Percentiles rank a stretch among this genome's conserved stretches.
phyloP scores from a whole-genome alignment of 2,797 vertebrate species.

The Glossophaga mutica region DNA sequence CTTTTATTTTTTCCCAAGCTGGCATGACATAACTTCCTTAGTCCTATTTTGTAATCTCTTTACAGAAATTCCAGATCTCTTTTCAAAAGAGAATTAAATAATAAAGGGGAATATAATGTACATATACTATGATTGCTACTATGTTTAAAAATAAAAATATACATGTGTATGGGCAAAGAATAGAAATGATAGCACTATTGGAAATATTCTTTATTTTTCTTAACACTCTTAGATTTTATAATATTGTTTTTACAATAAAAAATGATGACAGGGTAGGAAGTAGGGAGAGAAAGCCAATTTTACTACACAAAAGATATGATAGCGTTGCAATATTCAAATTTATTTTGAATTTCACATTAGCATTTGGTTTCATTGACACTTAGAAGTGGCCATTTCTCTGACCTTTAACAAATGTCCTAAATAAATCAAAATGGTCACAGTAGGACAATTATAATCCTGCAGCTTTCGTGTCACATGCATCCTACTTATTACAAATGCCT shows the following conservation, averaged over 20 bases:
- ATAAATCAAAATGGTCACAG: constrained; percentile 45
- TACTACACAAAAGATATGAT: not conserved
- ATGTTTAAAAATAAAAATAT: constrained; percentile 45
- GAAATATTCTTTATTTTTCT: constrained; percentile 35
- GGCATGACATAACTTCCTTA: not conserved
- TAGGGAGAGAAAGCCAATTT: not conserved
- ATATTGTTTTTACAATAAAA: constrained; percentile 28
- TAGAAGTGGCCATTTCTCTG: constrained; percentile 41
- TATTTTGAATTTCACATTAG: constrained; percentile 55
- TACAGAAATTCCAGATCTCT: constrained; percentile 51
- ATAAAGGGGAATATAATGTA: constrained; percentile 36
- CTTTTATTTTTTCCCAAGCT: not conserved
- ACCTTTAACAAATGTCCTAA: constrained; percentile 55
- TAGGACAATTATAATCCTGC: constrained; percentile 2
- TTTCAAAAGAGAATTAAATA: constrained; percentile 22
- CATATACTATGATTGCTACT: constrained; percentile 33
- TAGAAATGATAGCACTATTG: constrained; percentile 26
- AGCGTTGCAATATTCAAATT: not conserved
- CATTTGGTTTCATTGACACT: constrained; percentile 11
- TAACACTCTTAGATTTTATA: not conserved
- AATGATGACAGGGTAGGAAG: not conserved
- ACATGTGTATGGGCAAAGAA: constrained; percentile 10
- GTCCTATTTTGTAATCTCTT: constrained; percentile 38
- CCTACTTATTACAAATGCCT: constrained; percentile 48
- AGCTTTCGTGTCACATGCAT: constrained; percentile 31